phyloP scores from a whole-genome alignment of 2,797 vertebrate species.

The Astyanax mexicanus region DNA sequence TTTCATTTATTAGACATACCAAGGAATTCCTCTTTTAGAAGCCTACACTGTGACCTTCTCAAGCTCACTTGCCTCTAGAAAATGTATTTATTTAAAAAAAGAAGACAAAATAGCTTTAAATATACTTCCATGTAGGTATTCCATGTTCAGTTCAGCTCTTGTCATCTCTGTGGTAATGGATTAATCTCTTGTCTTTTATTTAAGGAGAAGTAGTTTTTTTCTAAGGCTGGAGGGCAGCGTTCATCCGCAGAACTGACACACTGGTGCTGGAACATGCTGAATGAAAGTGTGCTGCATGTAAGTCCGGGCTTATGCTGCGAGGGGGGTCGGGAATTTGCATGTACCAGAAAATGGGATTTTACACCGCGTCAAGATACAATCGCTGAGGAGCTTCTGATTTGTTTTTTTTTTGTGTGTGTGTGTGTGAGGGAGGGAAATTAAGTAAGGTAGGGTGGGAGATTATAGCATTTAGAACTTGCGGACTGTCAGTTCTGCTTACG shows the following conservation, averaged over 20 bases:
- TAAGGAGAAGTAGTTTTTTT: background rate
- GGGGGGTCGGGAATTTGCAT: constrained; percentile 50
- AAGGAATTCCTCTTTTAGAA: no score
- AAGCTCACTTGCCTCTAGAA: constrained; percentile 29
- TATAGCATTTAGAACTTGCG: constrained; percentile 12
- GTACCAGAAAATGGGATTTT: constrained; percentile 64
- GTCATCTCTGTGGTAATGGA: constrained; percentile 20
- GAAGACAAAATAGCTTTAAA: background rate
- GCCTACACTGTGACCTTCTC: constrained; percentile 44
- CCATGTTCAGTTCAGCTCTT: background rate
- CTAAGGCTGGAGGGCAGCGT: constrained; percentile 2
- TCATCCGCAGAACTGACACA: constrained; percentile 17
- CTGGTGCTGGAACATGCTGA: constrained; percentile 57
- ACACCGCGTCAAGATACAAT: constrained; percentile 85
- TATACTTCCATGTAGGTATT: constrained; percentile 20
- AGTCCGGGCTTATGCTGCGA: constrained; percentile 51
- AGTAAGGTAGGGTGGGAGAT: constrained; percentile 19
- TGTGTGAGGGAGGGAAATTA: background rate
- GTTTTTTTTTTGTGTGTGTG: background rate
- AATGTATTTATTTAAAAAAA: constrained; percentile 25
- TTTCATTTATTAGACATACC: no score
- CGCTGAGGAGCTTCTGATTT: constrained; percentile 72
- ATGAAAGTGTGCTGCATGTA: constrained; percentile 73
- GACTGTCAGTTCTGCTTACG: constrained; percentile 26
- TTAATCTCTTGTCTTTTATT: constrained; percentile 11